Evolutionary conservation across 1,140 invertebrate species (phyloP).

Genomic region (Pollicipes pollicipes): DNA sequence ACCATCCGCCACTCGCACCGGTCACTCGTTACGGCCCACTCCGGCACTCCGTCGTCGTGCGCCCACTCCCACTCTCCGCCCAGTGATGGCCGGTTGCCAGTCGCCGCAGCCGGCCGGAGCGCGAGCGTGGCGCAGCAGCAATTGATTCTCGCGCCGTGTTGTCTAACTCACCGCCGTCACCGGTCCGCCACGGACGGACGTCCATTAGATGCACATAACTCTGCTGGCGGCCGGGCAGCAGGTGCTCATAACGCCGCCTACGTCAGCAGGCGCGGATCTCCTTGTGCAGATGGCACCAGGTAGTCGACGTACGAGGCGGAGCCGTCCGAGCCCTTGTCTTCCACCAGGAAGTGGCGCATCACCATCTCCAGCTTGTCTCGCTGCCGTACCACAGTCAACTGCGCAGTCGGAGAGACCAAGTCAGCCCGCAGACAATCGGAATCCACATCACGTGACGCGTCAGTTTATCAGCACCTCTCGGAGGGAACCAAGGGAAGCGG

Average conservation of each 20-base stretch:
- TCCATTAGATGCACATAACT: too few species aligned
- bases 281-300: constrained; percentile 95
- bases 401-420: constrained; percentile 28
- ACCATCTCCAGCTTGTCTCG: constrained; percentile 88
- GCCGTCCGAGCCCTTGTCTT: constrained; percentile 77
- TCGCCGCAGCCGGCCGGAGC: too few species aligned
- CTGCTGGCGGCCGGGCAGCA: too few species aligned
- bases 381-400: constrained; percentile 82
- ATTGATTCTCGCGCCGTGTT: too few species aligned
- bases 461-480: constrained; percentile 3
- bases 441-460: constrained; percentile 7
- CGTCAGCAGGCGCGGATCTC: constrained; percentile 71
- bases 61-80: not conserved
- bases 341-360: constrained; percentile 87
- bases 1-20: too few species aligned
- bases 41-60: too few species aligned
- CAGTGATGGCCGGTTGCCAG: not conserved
- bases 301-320: constrained; percentile 83
- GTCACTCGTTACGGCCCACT: too few species aligned
- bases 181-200: too few species aligned
- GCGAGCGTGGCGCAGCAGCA: too few species aligned
- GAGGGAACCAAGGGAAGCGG: not conserved
- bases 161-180: too few species aligned
- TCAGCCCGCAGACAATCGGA: constrained; percentile 9
- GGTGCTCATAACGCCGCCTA: not conserved